These are phyloP conservation scores for Holocentrus rufus DNA, from an alignment of 2,797 vertebrate species.

Conservation along the genomic window DNA sequence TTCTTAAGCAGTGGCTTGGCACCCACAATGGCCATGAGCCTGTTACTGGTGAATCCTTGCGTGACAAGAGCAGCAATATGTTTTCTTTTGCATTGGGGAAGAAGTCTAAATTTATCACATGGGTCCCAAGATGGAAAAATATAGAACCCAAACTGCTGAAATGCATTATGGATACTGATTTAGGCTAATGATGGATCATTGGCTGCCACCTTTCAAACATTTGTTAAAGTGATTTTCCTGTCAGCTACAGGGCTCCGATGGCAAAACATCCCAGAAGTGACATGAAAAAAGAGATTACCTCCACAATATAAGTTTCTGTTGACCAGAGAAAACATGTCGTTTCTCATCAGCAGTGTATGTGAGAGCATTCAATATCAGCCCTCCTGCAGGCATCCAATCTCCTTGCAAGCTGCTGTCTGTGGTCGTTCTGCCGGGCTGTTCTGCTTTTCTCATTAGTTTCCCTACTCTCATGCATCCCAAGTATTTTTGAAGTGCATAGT, in stretches of 20 bases:
- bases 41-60: not conserved
- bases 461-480: conserved; percentile 65
- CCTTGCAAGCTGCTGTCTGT: conserved; percentile 58
- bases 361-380: conserved; percentile 68
- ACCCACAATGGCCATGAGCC: not conserved
- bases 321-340: conserved; percentile 69
- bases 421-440: conserved; percentile 45
- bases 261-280: conserved; percentile 53
- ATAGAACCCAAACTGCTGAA: not conserved
- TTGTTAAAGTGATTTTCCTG: conserved; percentile 41
- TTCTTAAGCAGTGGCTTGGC: not conserved
- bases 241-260: conserved; percentile 46
- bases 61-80: conserved; percentile 8
- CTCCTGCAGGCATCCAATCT: conserved; percentile 73
- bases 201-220: conserved; percentile 33
- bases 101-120: not conserved
- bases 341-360: conserved; percentile 58
- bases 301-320: conserved; percentile 57
- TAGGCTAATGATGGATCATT: conserved; percentile 33
- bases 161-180: conserved; percentile 31
- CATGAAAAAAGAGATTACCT: conserved; percentile 65
- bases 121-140: not conserved
- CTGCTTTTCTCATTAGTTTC: conserved; percentile 73
- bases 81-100: conserved; percentile 1
- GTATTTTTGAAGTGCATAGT: conserved; percentile 76